phyloP scores from a whole-genome alignment of 1,140 invertebrate genomes.

The Zaprionus vittiger region DNA sequence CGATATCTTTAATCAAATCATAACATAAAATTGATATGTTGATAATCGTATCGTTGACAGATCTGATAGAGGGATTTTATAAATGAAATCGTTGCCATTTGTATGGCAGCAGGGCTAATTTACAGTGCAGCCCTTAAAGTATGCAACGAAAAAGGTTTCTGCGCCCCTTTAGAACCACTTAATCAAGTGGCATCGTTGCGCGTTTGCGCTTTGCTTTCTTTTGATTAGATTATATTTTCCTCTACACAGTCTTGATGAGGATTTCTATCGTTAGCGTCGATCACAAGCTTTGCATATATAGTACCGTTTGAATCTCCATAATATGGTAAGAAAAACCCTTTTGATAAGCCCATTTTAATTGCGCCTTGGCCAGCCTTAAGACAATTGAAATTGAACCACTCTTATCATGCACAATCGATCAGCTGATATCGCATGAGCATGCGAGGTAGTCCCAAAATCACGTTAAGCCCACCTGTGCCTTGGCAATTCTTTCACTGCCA shows the following conservation, averaged over 20 bases:
- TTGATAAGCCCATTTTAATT: slow-evolving; percentile 16
- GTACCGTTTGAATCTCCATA: not conserved
- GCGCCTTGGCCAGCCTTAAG: slow-evolving; percentile 16
- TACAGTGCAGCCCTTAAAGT: not conserved
- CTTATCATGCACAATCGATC: slow-evolving; percentile 14
- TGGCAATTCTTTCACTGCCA: slow-evolving; percentile 6
- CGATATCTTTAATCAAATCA: too few species aligned
- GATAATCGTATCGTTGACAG: too few species aligned
- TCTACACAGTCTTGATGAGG: not conserved
- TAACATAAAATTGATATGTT: too few species aligned
- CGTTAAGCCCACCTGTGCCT: slow-evolving; percentile 9
- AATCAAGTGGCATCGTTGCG: not conserved
- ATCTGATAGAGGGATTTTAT: too few species aligned
- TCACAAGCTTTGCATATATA: not conserved
- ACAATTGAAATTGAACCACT: slow-evolving; percentile 7
- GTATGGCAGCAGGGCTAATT: not conserved
- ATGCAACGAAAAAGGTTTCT: not conserved
- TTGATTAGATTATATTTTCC: not conserved
- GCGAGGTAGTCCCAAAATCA: slow-evolving; percentile 19
- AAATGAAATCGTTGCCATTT: not conserved
- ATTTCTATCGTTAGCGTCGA: not conserved
- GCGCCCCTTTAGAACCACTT: too few species aligned
- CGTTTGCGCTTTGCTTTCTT: not conserved
- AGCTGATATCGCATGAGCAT: slow-evolving; percentile 26
- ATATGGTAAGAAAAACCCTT: not conserved